These are phyloP conservation scores for Coptodon rendalli DNA, from an alignment of 2,113 vertebrate species.

Conservation along the genomic window DNA sequence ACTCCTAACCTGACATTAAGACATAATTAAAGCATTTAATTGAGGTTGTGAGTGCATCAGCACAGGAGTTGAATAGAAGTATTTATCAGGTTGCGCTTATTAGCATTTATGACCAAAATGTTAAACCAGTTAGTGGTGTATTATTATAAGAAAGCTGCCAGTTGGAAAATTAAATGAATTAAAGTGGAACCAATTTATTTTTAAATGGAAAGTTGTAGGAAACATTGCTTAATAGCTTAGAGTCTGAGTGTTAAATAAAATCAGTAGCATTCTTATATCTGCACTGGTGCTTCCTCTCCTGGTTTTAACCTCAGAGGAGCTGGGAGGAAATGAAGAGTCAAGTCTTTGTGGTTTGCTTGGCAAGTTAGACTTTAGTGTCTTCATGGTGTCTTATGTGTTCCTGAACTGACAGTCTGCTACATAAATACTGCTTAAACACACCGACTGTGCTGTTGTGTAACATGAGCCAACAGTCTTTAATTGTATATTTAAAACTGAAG, in stretches of 20 bases:
- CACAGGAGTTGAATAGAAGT: not conserved
- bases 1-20: not conserved
- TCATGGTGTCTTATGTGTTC: not conserved
- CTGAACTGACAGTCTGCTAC: not conserved
- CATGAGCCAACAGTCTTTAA: not conserved
- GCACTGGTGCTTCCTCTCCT: not conserved
- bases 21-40: not conserved
- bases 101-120: not conserved
- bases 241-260: not conserved
- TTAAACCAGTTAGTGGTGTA: not conserved
- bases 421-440: not conserved
- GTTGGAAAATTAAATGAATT: not conserved
- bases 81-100: not conserved
- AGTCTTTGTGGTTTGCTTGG: not conserved
- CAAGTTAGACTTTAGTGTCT: not conserved
- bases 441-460: not conserved
- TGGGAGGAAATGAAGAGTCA: not conserved
- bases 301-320: not conserved
- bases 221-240: not conserved
- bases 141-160: not conserved
- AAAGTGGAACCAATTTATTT: not conserved
- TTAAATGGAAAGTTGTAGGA: not conserved
- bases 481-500: conserved; percentile 1
- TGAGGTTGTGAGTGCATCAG: not conserved
- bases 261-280: not conserved